Base-by-base conservation (phyloP, 2,113 vertebrate species). In the Poecilia latipinna region DNA sequence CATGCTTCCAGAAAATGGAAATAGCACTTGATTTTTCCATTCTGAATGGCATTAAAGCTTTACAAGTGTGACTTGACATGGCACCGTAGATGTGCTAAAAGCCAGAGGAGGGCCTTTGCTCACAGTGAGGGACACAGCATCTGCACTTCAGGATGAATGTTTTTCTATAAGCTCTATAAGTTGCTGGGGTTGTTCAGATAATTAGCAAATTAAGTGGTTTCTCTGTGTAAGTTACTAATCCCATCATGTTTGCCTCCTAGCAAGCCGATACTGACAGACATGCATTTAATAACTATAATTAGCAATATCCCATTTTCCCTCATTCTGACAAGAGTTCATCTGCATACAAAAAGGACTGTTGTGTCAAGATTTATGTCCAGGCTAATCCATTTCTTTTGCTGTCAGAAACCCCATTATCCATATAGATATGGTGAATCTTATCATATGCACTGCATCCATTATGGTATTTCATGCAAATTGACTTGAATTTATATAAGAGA, bases 191-290 rank as follows among this genome's bases (percentile, higher is more conserved):
- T 79, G 70, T 83, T 85, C 60, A 39, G 81, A 85, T 91, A 88
- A 93, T 92, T 89, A 90, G 84, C 84, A 82, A 91, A 90, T 91
- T 78, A 88, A 93, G 84, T 86, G 88, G 67, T 87, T 90, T 75
- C 82, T 63, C 65, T 44, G 57, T 84, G 73, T 71, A 88, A 86
- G 86, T 86, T 83, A 75, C 76, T 88, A 82, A 86, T 70, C 81
- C 74, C 74, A 77, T 81, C 82, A 76, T 72, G 65, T 79, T 83
- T 0, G 31, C 74, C 79, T 87, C 74, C 57, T 75, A 71, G 70
- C 75, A 75, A 54, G 69, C 82, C 71, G 84, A 86, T 82, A 83
- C 83, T 85, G 84, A 88, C 87, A 81, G 82, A 61, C 83, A 31
- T 88, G 82, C 71, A 78, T 90, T 88, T 89, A 88, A 88, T 86